Evolutionary conservation across 2,797 vertebrate species (phyloP), one percentile per base, ranked within the genome.

Genomic region (Sebastes cheni): DNA sequence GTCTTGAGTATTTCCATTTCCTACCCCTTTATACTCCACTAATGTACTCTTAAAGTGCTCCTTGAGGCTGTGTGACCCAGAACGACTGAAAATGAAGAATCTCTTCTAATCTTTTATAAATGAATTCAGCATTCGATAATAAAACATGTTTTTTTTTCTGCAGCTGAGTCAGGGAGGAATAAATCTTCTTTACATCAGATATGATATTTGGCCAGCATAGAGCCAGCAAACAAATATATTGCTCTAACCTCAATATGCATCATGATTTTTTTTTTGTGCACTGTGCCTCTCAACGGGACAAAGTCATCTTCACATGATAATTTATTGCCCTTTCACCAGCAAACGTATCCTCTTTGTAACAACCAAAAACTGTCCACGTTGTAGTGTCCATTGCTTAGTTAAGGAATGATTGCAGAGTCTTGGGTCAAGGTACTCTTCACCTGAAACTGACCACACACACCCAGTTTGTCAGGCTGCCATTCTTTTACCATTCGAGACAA

Each of bases 401-500:
- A 72, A 56, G 61, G 77, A 73, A 82, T 83, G 83, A 87, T 78
- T 88, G 84, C 78, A 46, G 80, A 77, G 84, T 70, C 81, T 78
- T 13, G 67, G 85, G 85, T 94, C 88, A 91, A 87, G 85, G 79
- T 80, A 81, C 77, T 67, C 67, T 80, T 92, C 89, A 92, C 89
- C 91, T 92, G 89, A 89, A 87, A 93, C 92, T 92, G 89, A 90
- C 89, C 89, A 88, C 90, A 86, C 90, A 89, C 50, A 70, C 73
- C 80, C 81, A 25, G 84, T 87, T 83, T 87, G 88, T 80, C 13
- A 25, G 82, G 54, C 84, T 91, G 87, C 82, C 88, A 90, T 90
- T 94, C 91, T 87, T 84, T 78, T 29, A 79, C 87, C 72, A 79
- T 87, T 90, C 75, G 84, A 92, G 91, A 94, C 92, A 93, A 95